Base-by-base conservation (phyloP, 2,888 invertebrate genomes). In the Balanococcus diminutus region DNA sequence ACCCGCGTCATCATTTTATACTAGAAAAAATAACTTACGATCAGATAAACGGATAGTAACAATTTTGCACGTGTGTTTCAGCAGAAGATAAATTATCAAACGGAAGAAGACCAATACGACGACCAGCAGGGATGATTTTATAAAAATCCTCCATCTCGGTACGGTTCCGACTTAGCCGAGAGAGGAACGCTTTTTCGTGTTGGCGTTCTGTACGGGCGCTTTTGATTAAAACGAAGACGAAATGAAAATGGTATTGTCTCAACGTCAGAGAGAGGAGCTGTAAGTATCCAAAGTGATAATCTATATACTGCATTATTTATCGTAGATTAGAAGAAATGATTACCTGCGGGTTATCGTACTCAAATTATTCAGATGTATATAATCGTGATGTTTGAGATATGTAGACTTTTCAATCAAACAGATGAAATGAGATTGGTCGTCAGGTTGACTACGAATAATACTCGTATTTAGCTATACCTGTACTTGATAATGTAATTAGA, bases 261-360 rank as follows among this genome's bases (percentile, higher is more conserved):
- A 98, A 94, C 96, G 98, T 93, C 98, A 98, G 95, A 96, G 97
- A 93, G 98, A 98, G 94, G 98, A 98, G 95, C 95, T 98, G 98
- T 98, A 92, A 97, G 98, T 96, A 89, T 86, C 87, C 39, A 11
- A 11, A 42, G 14, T 42, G 42, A 11, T 67, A 32, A 16, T 84
- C 16, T 16, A 32, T 67, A 36, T 8, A 36, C 8, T 36, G 9
- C 39, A 11, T 72, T 81, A 16, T 42, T 79, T 46, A 46, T 46
- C 4, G 36, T 36, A 36, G 36, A 36, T 36, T 5, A 3, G 36
- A 9, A 42, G 42, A 42, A 14, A 6, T 42, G 14, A 2, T 11
- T 11, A 11, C 8, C 4, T 14, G 14, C 42, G 42, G 11, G 42
- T 42, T 14, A 36, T 5, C 36, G 36, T 36, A 36, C 3, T 8